Conservation (phyloP, 2,113 vertebrate species). For the Podiceps cristatus region DNA sequence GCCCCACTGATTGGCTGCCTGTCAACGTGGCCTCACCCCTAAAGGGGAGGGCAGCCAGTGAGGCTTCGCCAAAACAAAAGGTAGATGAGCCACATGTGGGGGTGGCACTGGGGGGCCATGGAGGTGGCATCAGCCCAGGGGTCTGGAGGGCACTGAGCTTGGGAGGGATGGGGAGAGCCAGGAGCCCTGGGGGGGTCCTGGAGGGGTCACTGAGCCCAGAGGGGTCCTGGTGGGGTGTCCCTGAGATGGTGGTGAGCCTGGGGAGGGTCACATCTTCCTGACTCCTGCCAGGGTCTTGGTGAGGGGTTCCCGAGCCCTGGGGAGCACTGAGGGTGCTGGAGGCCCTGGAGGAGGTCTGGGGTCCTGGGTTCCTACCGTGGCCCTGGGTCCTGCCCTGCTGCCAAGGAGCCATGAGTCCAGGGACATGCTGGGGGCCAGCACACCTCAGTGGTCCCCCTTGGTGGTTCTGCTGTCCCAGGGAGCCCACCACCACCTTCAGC, state of each 20-base stretch:
- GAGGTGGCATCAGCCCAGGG: not conserved
- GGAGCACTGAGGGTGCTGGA: rapidly evolving
- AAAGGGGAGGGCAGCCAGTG: not conserved
- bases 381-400: not conserved
- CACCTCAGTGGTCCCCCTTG: rapidly evolving
- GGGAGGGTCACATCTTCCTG: rapidly evolving
- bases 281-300: not conserved
- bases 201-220: not conserved
- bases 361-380: not conserved
- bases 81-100: rapidly evolving
- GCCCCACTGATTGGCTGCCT: too few species aligned
- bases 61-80: not conserved
- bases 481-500: not conserved
- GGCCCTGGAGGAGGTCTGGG: not conserved
- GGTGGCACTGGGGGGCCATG: rapidly evolving
- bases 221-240: rapidly evolving
- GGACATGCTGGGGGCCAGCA: not conserved
- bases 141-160: not conserved
- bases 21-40: rapidly evolving
- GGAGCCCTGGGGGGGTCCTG: not conserved
- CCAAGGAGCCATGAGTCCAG: not conserved
- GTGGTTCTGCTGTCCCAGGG: not conserved
- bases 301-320: not conserved
- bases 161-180: not conserved
- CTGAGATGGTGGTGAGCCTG: not conserved